These are phyloP conservation scores for Megalops cyprinoides DNA, from an alignment of 2,797 vertebrate genomes.

Conservation along the genomic window DNA sequence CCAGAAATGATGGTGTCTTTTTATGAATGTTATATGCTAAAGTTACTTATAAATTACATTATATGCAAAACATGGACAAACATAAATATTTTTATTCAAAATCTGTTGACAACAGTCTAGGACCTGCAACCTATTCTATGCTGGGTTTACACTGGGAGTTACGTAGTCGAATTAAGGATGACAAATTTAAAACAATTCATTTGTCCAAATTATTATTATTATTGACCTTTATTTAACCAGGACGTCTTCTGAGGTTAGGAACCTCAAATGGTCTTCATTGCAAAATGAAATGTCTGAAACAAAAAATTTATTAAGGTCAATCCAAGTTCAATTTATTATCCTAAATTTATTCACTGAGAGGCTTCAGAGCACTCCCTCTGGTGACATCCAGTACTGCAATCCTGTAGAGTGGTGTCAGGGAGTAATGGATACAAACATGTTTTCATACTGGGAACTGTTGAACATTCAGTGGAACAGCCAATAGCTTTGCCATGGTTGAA, in stretches of 20 bases:
- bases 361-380: conserved; percentile 71
- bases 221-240: no score
- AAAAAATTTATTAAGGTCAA: neutral
- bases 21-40: neutral
- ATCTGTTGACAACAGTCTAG: neutral
- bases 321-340: neutral
- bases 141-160: no score
- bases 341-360: conserved; percentile 28
- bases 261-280: no score
- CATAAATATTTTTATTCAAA: neutral
- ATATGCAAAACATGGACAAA: neutral
- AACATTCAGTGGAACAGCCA: conserved; percentile 8
- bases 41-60: no score
- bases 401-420: neutral
- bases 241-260: no score
- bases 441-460: neutral
- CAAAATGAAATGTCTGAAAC: neutral
- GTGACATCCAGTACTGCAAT: conserved; percentile 35
- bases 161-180: no score
- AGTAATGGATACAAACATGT: neutral
- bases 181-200: no score
- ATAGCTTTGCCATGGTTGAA: conserved; percentile 12
- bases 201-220: no score
- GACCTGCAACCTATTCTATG: neutral
- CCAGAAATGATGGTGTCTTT: neutral